Conservation (phyloP, 1,140 invertebrate genomes). For the Watersipora subatra region DNA sequence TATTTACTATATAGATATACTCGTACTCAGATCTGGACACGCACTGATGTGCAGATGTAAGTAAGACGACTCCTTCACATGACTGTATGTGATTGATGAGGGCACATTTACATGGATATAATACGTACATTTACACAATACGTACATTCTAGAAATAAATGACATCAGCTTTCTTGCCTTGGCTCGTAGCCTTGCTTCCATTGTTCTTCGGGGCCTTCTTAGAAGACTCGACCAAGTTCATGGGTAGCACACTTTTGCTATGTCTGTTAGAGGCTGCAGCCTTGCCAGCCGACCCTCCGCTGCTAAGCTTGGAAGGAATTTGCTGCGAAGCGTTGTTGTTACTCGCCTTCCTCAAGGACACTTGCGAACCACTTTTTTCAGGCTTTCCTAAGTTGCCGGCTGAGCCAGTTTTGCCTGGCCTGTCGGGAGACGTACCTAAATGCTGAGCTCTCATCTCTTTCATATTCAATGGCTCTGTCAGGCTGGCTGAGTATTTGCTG, state of each 20-base stretch:
- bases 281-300: not conserved
- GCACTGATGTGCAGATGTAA: too few species aligned
- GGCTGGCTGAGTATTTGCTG: slow-evolving; percentile 2
- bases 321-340: not conserved
- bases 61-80: too few species aligned
- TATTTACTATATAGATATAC: too few species aligned
- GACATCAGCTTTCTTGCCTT: slow-evolving; percentile 16
- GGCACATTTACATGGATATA: not conserved
- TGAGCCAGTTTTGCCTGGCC: slow-evolving; percentile 15
- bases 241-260: not conserved
- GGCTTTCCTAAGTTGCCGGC: not conserved
- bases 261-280: too few species aligned
- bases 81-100: not conserved
- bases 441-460: not conserved
- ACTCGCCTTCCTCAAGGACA: not conserved
- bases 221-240: not conserved
- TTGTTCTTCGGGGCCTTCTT: slow-evolving; percentile 14
- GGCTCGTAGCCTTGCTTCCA: slow-evolving; percentile 22
- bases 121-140: slow-evolving; percentile 42
- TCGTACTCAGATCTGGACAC: too few species aligned
- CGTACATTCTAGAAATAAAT: slow-evolving; percentile 15
- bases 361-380: not conserved
- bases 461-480: slow-evolving; percentile 5
- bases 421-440: not conserved
- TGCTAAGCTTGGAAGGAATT: not conserved